phyloP scores from a whole-genome alignment of 2,113 vertebrate species.

The Lathamus discolor region DNA sequence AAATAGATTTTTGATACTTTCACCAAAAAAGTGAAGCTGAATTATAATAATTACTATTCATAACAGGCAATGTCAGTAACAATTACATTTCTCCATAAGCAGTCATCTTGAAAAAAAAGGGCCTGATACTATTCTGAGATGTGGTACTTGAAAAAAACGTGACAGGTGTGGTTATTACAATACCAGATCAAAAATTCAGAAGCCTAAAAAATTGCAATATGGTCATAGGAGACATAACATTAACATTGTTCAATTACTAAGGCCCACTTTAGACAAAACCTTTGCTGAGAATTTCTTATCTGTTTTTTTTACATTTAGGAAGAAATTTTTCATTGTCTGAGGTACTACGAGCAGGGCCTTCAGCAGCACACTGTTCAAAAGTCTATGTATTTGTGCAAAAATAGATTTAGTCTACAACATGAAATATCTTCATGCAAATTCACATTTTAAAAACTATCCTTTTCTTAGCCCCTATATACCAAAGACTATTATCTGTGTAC shows the following conservation, averaged over 20 bases:
- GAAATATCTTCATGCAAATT: not conserved
- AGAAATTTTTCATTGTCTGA: not conserved
- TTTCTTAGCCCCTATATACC: fast-evolving
- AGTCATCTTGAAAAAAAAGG: not conserved
- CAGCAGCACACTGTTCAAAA: not conserved
- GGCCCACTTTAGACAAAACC: not conserved
- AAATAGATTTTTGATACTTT: not conserved
- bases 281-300: not conserved
- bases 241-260: not conserved
- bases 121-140: not conserved
- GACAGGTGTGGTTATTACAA: not conserved
- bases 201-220: not conserved
- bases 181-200: not conserved
- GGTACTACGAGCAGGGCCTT: not conserved
- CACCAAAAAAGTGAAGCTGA: not conserved
- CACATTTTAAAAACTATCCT: fast-evolving
- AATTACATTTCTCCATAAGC: not conserved
- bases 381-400: not conserved
- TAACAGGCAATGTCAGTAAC: not conserved
- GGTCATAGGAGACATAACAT: not conserved
- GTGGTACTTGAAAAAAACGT: not conserved
- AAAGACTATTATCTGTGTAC: not conserved
- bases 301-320: not conserved
- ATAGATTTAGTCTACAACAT: not conserved
- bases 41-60: not conserved